These are phyloP conservation scores for Chaetorhynchus papuensis DNA, from an alignment of 2,113 vertebrate genomes.

Conservation along the genomic window DNA sequence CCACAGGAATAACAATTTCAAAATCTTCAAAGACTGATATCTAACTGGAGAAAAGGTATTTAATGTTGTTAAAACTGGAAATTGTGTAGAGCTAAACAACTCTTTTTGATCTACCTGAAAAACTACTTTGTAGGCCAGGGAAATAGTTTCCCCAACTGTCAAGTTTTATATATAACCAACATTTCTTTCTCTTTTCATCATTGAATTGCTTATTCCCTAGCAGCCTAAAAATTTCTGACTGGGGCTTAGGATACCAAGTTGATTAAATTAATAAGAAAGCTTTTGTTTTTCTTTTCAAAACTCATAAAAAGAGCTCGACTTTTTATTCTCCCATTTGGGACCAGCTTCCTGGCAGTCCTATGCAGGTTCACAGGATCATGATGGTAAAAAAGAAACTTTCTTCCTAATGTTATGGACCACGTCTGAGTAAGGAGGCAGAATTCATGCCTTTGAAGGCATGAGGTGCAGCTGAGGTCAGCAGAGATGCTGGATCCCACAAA, in stretches of 20 bases:
- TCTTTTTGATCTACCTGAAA: slow-evolving; percentile 50
- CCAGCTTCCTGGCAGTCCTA: background rate
- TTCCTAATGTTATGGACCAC: background rate
- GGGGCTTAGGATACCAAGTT: background rate
- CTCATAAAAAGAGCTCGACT: background rate
- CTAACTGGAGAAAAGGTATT: slow-evolving; percentile 46
- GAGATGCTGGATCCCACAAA: background rate
- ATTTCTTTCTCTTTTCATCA: slow-evolving; percentile 27
- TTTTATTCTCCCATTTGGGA: background rate
- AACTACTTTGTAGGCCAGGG: slow-evolving; percentile 12
- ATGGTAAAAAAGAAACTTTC: background rate
- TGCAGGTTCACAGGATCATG: background rate
- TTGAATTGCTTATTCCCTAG: background rate
- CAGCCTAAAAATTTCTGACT: background rate
- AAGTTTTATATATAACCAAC: slow-evolving; percentile 7
- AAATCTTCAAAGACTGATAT: slow-evolving; percentile 60
- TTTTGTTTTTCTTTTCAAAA: slow-evolving; percentile 35
- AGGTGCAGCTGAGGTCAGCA: background rate
- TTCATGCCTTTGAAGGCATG: background rate
- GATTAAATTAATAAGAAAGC: slow-evolving; percentile 8
- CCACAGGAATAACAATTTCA: slow-evolving; percentile 57
- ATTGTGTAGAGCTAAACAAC: slow-evolving; percentile 38
- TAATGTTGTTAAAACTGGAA: slow-evolving; percentile 55
- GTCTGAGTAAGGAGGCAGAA: background rate
- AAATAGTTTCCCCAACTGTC: slow-evolving; percentile 41